Evolutionary conservation across 2,888 invertebrate genomes (phyloP).

Genomic region (Stenotaenia linearis): DNA sequence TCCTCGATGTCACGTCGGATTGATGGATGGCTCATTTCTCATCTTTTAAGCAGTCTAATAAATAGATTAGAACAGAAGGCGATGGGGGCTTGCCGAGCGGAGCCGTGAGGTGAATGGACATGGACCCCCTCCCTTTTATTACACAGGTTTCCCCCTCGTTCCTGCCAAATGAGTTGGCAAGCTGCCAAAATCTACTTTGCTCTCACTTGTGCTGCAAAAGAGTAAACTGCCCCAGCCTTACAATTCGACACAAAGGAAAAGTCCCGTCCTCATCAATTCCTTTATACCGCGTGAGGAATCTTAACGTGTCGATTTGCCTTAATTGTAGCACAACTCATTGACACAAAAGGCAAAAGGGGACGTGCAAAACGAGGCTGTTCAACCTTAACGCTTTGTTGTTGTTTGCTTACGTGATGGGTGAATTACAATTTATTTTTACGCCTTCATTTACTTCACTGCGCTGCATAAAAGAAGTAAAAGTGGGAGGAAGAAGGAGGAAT

Average conservation of each 20-base stretch:
- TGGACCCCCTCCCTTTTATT: slow-evolving; percentile 5
- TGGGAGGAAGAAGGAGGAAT: neutral
- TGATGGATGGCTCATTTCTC: slow-evolving; percentile 13
- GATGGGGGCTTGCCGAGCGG: neutral
- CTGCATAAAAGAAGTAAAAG: no score
- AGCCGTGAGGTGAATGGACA: slow-evolving; percentile 15
- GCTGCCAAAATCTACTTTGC: neutral
- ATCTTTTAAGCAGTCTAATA: slow-evolving; percentile 12
- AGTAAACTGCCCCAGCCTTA: slow-evolving; percentile 11
- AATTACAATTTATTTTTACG: neutral
- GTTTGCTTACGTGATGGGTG: neutral
- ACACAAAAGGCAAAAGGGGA: slow-evolving; percentile 8
- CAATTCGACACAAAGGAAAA: slow-evolving; percentile 1
- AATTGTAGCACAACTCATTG: slow-evolving; percentile 19
- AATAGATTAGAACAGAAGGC: slow-evolving; percentile 16
- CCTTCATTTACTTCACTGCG: neutral
- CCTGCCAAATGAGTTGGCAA: slow-evolving; percentile 7
- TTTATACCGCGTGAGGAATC: slow-evolving; percentile 4
- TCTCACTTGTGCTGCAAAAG: slow-evolving; percentile 4
- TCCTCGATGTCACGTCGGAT: neutral
- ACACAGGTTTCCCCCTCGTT: neutral
- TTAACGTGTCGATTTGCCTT: slow-evolving; percentile 19
- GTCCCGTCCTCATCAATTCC: slow-evolving; percentile 14
- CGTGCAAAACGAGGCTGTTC: neutral
- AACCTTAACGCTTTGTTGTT: neutral